Conservation (phyloP, 1,140 invertebrate species). For the Scaptomyza montana region DNA sequence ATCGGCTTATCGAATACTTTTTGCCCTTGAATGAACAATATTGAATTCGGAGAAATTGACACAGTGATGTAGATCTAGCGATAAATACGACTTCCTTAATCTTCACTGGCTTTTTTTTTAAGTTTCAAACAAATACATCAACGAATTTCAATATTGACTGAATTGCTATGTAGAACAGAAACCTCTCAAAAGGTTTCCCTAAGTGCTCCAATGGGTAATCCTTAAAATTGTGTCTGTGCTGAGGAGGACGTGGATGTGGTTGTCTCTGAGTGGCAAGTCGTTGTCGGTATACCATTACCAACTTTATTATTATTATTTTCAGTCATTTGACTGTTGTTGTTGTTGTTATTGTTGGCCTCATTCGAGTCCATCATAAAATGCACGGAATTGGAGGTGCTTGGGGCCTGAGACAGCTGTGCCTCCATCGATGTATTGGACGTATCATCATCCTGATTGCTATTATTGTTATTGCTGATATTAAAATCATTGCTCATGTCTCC, state of each 20-base stretch:
- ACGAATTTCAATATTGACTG: neutral
- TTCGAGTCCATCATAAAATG: conserved; percentile 26
- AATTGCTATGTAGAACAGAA: neutral
- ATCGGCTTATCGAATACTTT: neutral
- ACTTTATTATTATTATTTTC: conserved; percentile 40
- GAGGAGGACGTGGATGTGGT: conserved; percentile 45
- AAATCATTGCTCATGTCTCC: conserved; percentile 9
- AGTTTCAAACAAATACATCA: neutral
- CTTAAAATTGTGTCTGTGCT: conserved; percentile 34
- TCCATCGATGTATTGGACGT: conserved; percentile 68
- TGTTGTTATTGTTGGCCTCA: conserved; percentile 29
- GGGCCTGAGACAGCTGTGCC: conserved; percentile 63
- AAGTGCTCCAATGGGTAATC: neutral
- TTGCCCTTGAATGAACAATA: neutral
- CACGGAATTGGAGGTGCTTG: conserved; percentile 60
- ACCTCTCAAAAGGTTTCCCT: neutral
- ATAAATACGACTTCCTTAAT: no score
- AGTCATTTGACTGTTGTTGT: conserved; percentile 59
- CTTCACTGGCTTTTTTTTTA: neutral
- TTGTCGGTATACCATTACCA: conserved; percentile 29
- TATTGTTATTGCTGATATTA: conserved; percentile 14
- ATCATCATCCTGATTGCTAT: conserved; percentile 24
- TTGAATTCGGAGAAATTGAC: no score
- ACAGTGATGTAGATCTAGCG: no score
- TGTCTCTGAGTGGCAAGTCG: conserved; percentile 45